Conservation (phyloP, 2,113 vertebrate genomes). For the cat (Felis catus) region DNA sequence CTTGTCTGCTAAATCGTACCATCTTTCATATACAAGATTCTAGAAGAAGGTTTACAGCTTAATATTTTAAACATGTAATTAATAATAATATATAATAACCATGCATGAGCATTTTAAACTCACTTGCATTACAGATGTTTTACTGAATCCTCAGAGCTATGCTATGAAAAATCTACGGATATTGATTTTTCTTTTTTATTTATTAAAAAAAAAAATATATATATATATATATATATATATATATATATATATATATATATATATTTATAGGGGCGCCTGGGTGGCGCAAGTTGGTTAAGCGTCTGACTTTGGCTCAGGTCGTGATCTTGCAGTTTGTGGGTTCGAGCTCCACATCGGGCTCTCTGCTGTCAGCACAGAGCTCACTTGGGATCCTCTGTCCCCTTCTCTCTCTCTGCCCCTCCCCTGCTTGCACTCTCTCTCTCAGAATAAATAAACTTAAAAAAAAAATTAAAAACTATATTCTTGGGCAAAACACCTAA, state of each 20-base stretch:
- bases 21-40: background rate
- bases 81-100: background rate
- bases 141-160: background rate
- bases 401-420: too few species aligned
- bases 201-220: background rate
- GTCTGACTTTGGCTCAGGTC: too few species aligned
- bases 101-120: background rate
- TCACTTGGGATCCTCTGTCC: too few species aligned
- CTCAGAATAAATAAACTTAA: too few species aligned
- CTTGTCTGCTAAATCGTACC: background rate
- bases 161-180: background rate
- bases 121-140: background rate
- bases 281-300: too few species aligned
- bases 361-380: too few species aligned
- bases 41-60: background rate
- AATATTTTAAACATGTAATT: background rate
- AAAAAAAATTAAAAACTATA: background rate
- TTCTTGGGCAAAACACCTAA: background rate
- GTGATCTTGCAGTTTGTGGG: too few species aligned
- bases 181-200: background rate
- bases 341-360: too few species aligned
- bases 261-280: too few species aligned
- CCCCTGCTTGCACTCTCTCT: too few species aligned
- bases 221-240: too few species aligned
- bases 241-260: too few species aligned